A percentile compares a stretch with the other conserved stretches of the same genome.
Evolutionary conservation across 2,888 invertebrate genomes (phyloP).

Genomic region (Listrodromus nycthemerus): DNA sequence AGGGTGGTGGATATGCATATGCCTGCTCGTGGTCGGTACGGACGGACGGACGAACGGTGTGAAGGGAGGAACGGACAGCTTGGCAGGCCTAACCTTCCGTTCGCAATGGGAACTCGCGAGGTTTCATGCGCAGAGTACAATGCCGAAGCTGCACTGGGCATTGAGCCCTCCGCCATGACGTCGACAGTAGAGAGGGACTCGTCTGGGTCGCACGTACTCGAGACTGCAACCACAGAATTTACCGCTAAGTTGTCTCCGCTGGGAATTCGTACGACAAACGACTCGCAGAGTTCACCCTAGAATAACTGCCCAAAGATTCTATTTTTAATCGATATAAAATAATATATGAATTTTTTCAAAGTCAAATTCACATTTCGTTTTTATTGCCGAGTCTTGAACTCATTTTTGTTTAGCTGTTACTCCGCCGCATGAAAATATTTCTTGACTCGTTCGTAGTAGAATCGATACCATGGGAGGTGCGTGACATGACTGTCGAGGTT

Average conservation of each 20-base stretch:
- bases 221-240: neutral
- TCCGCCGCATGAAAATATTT: no score
- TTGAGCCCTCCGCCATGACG: conserved; percentile 19
- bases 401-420: no score
- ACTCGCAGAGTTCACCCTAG: neutral
- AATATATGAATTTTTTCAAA: neutral
- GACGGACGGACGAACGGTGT: neutral
- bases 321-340: no score
- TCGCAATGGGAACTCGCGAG: conserved; percentile 54
- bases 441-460: no score
- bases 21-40: conserved; percentile 10
- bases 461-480: no score
- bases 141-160: conserved; percentile 12
- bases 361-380: no score
- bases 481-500: no score
- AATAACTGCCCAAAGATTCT: neutral
- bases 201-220: neutral
- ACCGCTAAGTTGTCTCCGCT: neutral
- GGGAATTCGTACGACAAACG: neutral
- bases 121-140: conserved; percentile 35
- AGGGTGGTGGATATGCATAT: conserved; percentile 11
- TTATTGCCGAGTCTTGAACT: no score
- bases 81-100: conserved; percentile 39
- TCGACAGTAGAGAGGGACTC: neutral
- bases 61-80: conserved; percentile 4